Percentiles rank a stretch among this genome's conserved stretches.
Evolutionary conservation across 2,113 vertebrate species (phyloP).

Genomic region (Crotalus horridus): DNA sequence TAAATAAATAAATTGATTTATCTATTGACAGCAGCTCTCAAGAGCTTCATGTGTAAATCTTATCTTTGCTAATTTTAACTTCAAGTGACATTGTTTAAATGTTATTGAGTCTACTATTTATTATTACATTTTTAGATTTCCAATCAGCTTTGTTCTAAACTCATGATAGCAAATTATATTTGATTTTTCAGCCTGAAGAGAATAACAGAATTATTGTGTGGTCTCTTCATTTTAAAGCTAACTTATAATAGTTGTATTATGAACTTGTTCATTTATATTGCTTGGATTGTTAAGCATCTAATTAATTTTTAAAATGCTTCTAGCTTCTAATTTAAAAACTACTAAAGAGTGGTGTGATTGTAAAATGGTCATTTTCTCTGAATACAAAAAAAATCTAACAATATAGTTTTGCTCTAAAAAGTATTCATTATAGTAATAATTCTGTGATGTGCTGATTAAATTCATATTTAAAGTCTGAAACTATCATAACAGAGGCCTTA

Average conservation of each 20-base stretch:
- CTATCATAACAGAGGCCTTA: neutral
- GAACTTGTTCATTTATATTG: neutral
- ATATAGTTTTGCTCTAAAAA: neutral
- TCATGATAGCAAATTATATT: neutral
- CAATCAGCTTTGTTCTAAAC: neutral
- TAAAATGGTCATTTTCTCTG: neutral
- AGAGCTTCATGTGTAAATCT: neutral
- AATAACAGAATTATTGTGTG: neutral
- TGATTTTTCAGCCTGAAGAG: conserved; percentile 1
- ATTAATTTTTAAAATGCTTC: neutral
- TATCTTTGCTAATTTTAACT: neutral
- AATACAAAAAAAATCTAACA: neutral
- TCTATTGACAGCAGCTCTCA: neutral
- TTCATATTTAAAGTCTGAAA: neutral
- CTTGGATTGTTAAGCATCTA: neutral
- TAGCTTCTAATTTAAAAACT: neutral
- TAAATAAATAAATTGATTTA: neutral
- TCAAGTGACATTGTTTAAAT: neutral
- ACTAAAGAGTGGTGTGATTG: conserved; percentile 7
- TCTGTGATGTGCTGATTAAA: neutral
- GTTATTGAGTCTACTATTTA: neutral
- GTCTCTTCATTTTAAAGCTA: neutral
- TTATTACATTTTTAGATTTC: neutral
- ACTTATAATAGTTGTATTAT: neutral
- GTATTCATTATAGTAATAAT: neutral